Percentiles rank a stretch among this genome's conserved stretches.
These are phyloP conservation scores for Sardinella longiceps DNA, from an alignment of 2,797 vertebrate genomes.

Conservation along the genomic window DNA sequence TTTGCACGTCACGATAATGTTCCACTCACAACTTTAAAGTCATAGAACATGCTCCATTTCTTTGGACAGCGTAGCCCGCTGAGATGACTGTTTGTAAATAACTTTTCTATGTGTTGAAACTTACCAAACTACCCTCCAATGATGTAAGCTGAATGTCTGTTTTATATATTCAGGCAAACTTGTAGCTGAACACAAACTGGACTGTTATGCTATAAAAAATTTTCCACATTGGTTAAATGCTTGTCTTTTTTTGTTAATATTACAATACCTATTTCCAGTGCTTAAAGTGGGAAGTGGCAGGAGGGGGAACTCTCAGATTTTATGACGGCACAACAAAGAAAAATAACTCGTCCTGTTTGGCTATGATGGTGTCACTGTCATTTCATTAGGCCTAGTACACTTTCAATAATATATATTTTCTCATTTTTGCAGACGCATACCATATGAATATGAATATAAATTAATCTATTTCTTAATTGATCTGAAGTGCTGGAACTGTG, in stretches of 20 bases:
- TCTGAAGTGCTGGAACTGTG: no score
- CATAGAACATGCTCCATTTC: background rate
- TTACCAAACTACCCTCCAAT: conserved; percentile 59
- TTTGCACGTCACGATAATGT: conserved; percentile 23
- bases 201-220: conserved; percentile 73
- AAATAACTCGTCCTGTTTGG: no score
- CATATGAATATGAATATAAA: no score
- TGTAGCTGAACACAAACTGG: conserved; percentile 74
- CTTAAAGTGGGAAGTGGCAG: no score
- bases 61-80: background rate
- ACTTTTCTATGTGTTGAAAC: conserved; percentile 54
- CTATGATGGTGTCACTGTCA: no score
- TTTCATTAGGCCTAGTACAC: no score
- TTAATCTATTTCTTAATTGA: no score
- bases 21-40: background rate
- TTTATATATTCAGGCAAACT: conserved; percentile 68
- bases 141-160: conserved; percentile 62
- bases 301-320: no score
- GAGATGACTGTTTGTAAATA: conserved; percentile 67
- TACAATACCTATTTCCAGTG: no score
- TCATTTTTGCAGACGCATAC: no score
- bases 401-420: no score
- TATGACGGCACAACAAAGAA: no score
- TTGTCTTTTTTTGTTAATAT: conserved; percentile 20
- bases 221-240: conserved; percentile 23